Evolutionary conservation across 2,113 vertebrate genomes (phyloP), one percentile per base, ranked within the genome.

Genomic region (Salminus brasiliensis): DNA sequence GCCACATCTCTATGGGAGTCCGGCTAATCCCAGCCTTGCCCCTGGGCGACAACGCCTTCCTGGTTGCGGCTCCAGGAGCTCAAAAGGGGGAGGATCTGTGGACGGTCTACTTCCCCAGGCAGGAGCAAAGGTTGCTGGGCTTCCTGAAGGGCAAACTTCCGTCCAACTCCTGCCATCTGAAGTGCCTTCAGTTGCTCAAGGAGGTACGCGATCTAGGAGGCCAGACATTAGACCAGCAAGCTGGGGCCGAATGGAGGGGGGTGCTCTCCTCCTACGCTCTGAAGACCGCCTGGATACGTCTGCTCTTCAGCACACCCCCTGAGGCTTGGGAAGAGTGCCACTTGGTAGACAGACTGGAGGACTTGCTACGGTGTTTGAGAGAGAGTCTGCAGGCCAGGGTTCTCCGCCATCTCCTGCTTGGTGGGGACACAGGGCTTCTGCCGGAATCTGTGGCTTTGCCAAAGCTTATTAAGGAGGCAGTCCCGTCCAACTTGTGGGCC

Each of bases 1-100:
- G 95, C 83, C 94, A 95, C 87, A 94, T 96, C 53, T 95, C 95
- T 76, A 94, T 96, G 94, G 93, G 93, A 0, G 93, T 96, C 49
- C 93, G 95, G 11, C 94, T 96, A 72, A 93, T 95, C 85, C 95
- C 95, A 0, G 95, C 94, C 12, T 78, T 96, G 21, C 94, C 95
- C 0, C 70, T 96, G 0, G 93, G 94, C 0, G 93, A 96, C 2
- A 88, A 90, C 0, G 91, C 93, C 63, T 96, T 93, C 83, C 90
- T 96, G 43, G 92, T 94, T 0, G 89, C 88, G 87, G 23, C 85
- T 76, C 0, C 59, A 66, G 4, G 84, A 78, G 10, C 39, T 25
- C 70, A 3, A 25, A 71, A 49, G 1, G 29, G 27, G 11, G 89
- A 90, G 47, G 87, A 91, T 0, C 83, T 95, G 2, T 96, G 95